Percentiles rank a stretch among this genome's conserved stretches.
Evolutionary conservation across 2,113 vertebrate genomes (phyloP).

Genomic region (Monopterus albus): DNA sequence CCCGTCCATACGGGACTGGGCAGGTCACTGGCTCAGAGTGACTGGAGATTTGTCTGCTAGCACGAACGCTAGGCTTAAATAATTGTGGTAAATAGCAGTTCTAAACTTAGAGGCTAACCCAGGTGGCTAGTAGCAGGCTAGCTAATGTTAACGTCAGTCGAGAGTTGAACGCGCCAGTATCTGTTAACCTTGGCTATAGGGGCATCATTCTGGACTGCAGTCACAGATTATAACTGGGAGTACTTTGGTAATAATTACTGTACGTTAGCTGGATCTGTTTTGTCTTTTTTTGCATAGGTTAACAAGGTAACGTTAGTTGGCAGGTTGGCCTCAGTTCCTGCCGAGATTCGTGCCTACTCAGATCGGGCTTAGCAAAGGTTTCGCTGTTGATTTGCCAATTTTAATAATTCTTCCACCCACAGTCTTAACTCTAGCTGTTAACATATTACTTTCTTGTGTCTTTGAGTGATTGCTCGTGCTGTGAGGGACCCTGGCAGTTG

Average conservation of each 20-base stretch:
- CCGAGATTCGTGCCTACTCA: constrained; percentile 10
- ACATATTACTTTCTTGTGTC: not conserved
- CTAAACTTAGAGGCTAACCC: constrained; percentile 44
- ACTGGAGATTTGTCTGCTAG: not conserved
- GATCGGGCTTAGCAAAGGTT: constrained; percentile 18
- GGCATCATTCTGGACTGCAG: not conserved
- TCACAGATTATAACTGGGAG: not conserved
- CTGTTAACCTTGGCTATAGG: no score
- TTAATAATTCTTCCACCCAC: constrained; percentile 6
- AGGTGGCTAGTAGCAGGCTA: constrained; percentile 52
- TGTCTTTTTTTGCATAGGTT: not conserved
- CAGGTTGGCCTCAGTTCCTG: not conserved
- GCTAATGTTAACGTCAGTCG: constrained; percentile 27
- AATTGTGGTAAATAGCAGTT: not conserved
- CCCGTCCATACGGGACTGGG: not conserved
- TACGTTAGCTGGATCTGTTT: not conserved
- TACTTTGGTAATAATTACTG: no score
- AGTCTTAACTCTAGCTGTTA: no score
- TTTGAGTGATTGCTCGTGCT: not conserved
- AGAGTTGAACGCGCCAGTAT: constrained; percentile 52
- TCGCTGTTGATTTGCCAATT: constrained; percentile 31
- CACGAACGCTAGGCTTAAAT: not conserved
- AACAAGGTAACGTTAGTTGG: constrained; percentile 21
- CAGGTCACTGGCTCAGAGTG: not conserved
- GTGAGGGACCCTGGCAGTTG: not conserved